Base-by-base conservation (phyloP, 2,797 vertebrate genomes). In the Coregonus ussuriensis region DNA sequence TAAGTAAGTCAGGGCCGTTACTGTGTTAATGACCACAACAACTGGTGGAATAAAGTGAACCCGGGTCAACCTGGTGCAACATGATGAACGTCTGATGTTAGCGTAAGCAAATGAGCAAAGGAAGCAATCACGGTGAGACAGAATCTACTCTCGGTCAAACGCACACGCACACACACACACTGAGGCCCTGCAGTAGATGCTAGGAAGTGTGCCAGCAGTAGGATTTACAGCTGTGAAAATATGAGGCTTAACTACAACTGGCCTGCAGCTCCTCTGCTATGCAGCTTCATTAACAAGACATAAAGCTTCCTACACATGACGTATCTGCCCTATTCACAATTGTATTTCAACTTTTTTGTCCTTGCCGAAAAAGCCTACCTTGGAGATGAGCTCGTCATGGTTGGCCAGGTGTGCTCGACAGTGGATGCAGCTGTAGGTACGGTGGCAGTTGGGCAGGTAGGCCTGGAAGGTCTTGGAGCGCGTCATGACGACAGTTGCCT, bases 351-450 rank as follows among this genome's bases (percentile, higher is more conserved):
- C 41, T 47, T 47, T 13, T 47, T 47, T 47, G 41, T 47, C 9
- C 41, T 47, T 13, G 41, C 9, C 41, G 41, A 47, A 47, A 47
- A 47, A 47, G 41, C 41, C 41, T 93, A 96, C 96, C 95, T 96
- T 96, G 76, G 96, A 97, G 84, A 96, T 97, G 77, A 97, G 95
- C 92, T 96, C 96, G 77, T 96, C 96, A 0, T 96, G 96, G 86
- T 96, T 96, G 91, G 96, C 96, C 70, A 97, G 91, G 71, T 96
- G 96, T 29, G 96, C 96, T 77, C 95, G 89, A 91, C 96, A 96
- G 88, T 96, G 96, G 63, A 97, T 96, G 90, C 96, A 96, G 93
- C 96, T 97, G 91, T 97, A 97, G 81, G 96, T 97, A 78, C 96
- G 92, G 88, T 96, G 96, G 91, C 96, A 97, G 0, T 93, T 95